Conservation (phyloP, 1,140 invertebrate species). For the Monochamus saltuarius region DNA sequence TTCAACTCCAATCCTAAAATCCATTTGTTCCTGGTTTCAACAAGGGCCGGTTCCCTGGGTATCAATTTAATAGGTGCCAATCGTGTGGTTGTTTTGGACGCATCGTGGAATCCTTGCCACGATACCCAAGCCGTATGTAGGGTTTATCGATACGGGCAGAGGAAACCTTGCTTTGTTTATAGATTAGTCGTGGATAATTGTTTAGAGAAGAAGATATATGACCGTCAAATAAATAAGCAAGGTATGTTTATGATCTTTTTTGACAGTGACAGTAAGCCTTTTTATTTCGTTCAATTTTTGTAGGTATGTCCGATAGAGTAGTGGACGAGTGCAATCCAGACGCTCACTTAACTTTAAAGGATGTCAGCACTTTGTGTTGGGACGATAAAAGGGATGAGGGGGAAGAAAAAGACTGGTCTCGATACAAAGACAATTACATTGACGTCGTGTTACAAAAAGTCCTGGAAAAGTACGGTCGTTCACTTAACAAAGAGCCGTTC, state of each 20-base stretch:
- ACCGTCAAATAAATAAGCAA: conserved; percentile 97
- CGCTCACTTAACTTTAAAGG: conserved; percentile 90
- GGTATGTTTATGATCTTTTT: conserved; percentile 51
- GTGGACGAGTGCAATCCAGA: conserved; percentile 98
- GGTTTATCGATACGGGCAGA: conserved; percentile 95
- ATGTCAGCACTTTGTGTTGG: conserved; percentile 91
- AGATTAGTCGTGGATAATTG: conserved; percentile 95
- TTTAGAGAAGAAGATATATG: conserved; percentile 97
- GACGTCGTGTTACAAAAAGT: conserved; percentile 79
- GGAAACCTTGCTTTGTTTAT: conserved; percentile 93
- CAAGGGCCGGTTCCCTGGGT: conserved; percentile 84
- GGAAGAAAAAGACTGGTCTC: conserved; percentile 69
- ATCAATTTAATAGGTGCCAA: conserved; percentile 98
- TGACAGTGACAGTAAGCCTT: neutral
- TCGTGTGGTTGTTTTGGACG: conserved; percentile 96
- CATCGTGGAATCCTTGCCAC: conserved; percentile 99
- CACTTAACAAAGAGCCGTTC: conserved; percentile 87
- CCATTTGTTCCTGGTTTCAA: conserved; percentile 94
- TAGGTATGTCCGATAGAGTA: conserved; percentile 88
- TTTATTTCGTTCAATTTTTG: conserved; percentile 10
- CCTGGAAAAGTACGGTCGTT: conserved; percentile 64
- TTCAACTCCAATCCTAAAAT: conserved; percentile 92
- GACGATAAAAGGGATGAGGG: conserved; percentile 82
- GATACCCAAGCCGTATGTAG: conserved; percentile 98
- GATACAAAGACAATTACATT: conserved; percentile 70